Conservation (phyloP, 1,140 invertebrate genomes). For the Scylla paramamosain region DNA sequence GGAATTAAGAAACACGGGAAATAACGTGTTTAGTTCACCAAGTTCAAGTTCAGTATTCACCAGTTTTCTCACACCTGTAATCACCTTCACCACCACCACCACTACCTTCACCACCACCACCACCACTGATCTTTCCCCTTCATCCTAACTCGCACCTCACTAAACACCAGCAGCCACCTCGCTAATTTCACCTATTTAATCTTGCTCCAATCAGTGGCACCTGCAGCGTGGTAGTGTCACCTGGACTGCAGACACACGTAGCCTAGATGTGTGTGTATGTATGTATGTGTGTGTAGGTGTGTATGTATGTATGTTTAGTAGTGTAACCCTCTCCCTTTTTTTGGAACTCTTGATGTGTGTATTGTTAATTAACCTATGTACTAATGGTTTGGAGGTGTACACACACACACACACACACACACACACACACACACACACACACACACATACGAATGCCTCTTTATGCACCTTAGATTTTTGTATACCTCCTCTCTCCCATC, state of each 20-base stretch:
- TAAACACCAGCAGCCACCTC: too few species aligned
- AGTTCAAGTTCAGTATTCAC: too few species aligned
- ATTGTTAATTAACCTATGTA: neutral
- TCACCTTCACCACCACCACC: neutral
- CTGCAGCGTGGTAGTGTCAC: neutral
- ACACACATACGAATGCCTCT: slow-evolving; percentile 24
- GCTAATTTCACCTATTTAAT: too few species aligned
- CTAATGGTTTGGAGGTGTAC: too few species aligned
- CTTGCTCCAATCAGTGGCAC: neutral
- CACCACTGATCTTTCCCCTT: neutral
- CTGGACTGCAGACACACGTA: neutral
- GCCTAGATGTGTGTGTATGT: neutral
- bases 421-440: slow-evolving; percentile 56
- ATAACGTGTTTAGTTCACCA: too few species aligned
- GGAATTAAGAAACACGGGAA: too few species aligned
- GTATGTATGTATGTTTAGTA: neutral
- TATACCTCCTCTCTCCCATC: neutral
- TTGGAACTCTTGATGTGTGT: neutral
- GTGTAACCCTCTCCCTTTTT: too few species aligned
- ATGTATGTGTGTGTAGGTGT: neutral
- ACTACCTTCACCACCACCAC: neutral
- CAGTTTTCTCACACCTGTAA: too few species aligned
- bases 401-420: slow-evolving; percentile 37
- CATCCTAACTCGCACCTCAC: neutral
- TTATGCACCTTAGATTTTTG: neutral